These are phyloP conservation scores for Nycticorax nycticorax DNA, from an alignment of 2,113 vertebrate genomes.

Conservation along the genomic window DNA sequence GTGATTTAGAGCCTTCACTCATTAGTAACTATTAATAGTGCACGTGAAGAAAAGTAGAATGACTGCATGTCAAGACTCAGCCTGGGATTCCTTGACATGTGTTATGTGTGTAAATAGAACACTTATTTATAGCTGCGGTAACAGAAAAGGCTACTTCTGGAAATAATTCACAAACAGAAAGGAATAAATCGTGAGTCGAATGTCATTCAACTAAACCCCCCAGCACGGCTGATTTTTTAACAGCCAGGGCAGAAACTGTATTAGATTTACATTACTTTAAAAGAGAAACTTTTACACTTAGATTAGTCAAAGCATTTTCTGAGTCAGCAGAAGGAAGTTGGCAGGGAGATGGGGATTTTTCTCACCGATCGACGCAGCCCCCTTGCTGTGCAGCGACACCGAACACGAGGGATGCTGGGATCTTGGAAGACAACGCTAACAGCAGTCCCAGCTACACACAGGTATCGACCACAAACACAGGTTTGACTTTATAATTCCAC, in stretches of 20 bases:
- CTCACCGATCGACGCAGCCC: background rate
- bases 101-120: background rate
- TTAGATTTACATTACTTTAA: background rate
- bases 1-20: background rate
- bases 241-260: background rate
- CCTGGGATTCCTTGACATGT: background rate
- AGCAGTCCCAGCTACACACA: background rate
- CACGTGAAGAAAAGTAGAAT: background rate
- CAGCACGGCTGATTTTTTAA: background rate
- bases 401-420: background rate
- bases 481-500: background rate
- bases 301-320: background rate
- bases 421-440: background rate
- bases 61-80: background rate
- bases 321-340: background rate
- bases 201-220: background rate
- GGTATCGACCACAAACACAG: background rate
- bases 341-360: background rate
- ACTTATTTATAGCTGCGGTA: background rate
- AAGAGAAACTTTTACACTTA: background rate
- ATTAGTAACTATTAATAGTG: background rate
- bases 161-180: background rate
- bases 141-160: background rate
- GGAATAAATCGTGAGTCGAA: background rate
- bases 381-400: background rate